phyloP scores from a whole-genome alignment of 2,113 vertebrate genomes.

The Ciconia boyciana region DNA sequence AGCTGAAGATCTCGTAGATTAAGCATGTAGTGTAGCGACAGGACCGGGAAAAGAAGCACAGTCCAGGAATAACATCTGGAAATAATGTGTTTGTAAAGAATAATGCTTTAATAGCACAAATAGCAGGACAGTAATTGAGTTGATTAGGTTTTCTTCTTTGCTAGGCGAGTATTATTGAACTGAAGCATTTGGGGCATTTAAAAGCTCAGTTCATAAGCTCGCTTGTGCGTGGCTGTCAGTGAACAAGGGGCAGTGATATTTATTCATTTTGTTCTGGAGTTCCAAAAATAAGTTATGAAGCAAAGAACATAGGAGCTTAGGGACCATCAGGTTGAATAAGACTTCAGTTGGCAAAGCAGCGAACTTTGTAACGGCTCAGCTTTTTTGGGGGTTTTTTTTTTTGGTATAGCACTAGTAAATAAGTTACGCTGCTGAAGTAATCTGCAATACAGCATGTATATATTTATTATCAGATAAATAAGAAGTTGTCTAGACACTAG shows the following conservation, averaged over 20 bases:
- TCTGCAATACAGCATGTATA: rapidly evolving
- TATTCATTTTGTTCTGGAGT: not conserved
- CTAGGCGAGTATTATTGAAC: not conserved
- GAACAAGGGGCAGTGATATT: not conserved
- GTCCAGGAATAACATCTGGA: not conserved
- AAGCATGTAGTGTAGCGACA: not conserved
- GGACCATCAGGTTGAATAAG: not conserved
- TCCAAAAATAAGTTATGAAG: not conserved
- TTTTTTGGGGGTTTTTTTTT: not conserved
- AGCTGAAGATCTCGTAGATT: not conserved
- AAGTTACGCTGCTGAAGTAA: rapidly evolving
- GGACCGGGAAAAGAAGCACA: not conserved
- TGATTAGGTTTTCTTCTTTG: not conserved
- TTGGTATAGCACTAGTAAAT: not conserved
- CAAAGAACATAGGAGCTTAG: not conserved
- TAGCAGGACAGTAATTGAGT: not conserved
- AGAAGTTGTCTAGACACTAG: not conserved
- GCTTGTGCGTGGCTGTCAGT: not conserved
- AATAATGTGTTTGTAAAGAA: not conserved
- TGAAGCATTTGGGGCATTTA: not conserved
- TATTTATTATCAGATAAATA: not conserved
- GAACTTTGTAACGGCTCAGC: not conserved
- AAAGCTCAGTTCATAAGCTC: not conserved
- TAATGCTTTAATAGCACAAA: not conserved
- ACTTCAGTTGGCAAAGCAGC: not conserved